Base-by-base conservation (phyloP, 2,888 invertebrate genomes). In the Entomobrya proxima region DNA sequence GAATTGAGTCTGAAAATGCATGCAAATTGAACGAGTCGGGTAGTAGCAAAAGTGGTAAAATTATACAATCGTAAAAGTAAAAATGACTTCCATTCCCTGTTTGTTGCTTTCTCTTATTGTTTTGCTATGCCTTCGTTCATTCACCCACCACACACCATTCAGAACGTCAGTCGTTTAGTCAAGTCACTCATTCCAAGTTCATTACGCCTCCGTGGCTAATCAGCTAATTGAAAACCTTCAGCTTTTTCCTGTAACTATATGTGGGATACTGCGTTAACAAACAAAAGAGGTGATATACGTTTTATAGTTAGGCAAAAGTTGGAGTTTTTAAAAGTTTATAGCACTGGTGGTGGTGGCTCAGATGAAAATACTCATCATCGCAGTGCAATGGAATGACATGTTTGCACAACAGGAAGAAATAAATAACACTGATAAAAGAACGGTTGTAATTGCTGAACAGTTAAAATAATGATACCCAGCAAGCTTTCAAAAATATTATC, bases 191-290 rank as follows among this genome's bases (percentile, higher is more conserved):
- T 58, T 75, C 55, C 37, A 74, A 82, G 82, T 82, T 82, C 82
- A 82, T 82, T 82, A 82, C 64, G 61, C 72, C 15, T 75, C 82
- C 75, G 37, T 37, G 35, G 35, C 82, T 75, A 82, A 82, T 82
- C 82, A 82, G 72, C 82, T 82, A 82, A 82, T 82, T 82, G 82
- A 82, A 82, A 82, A 82, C 24, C 47, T 75, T 75, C 78, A 77
- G 24, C 7, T 76, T 64, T 21, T 78, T 64, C 69, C 44, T 27
- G 67, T 27, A 44, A 21, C 2, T 47, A 11, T 27, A 72, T 72
- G 47, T 47, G n/a, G n/a, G n/a, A n/a, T n/a, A n/a, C 69, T 30
- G 37, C 37, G 27, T 67, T 1, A 21, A 27, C 40, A 44, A 21
- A 35, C 32, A 67, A 18, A 40, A 21, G 40, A 44, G 55, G 55